Evolutionary conservation across 2,113 vertebrate genomes (phyloP).

Genomic region (Eublepharis macularius): DNA sequence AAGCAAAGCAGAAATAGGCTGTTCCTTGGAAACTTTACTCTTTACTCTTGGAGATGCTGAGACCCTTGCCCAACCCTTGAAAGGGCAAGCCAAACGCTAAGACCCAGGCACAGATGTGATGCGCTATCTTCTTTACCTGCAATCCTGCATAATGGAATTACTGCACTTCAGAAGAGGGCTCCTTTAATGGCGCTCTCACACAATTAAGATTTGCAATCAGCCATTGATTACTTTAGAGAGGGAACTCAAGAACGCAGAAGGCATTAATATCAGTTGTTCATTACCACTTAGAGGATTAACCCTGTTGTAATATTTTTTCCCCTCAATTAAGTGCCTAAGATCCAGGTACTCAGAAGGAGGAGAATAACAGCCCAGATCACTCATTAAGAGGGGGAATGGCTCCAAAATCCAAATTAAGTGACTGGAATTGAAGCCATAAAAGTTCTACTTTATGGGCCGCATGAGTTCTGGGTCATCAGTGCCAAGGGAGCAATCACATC

Average conservation of each 20-base stretch:
- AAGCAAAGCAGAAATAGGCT: too few species aligned
- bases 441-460: slow-evolving; percentile 41
- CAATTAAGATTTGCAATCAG: slow-evolving; percentile 38
- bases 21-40: too few species aligned
- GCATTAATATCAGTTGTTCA: slow-evolving; percentile 44
- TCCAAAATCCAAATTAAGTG: slow-evolving; percentile 58
- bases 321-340: slow-evolving; percentile 51
- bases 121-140: slow-evolving; percentile 61
- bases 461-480: slow-evolving; percentile 48
- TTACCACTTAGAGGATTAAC: slow-evolving; percentile 46
- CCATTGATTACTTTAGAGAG: slow-evolving; percentile 9
- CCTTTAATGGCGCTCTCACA: slow-evolving; percentile 55
- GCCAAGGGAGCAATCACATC: slow-evolving; percentile 55
- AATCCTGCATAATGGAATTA: slow-evolving; percentile 56
- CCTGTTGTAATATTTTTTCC: slow-evolving; percentile 47
- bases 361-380: slow-evolving; percentile 24
- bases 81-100: not conserved
- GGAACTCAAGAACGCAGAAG: slow-evolving; percentile 41
- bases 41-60: too few species aligned
- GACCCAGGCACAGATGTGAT: slow-evolving; percentile 37
- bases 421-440: slow-evolving; percentile 55
- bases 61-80: too few species aligned
- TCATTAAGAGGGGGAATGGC: slow-evolving; percentile 62
- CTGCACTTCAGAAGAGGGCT: slow-evolving; percentile 35
- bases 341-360: slow-evolving; percentile 46